Evolutionary conservation across 2,797 vertebrate species (phyloP), one percentile per base, ranked within the genome.

Genomic region (Epinephelus coioides): DNA sequence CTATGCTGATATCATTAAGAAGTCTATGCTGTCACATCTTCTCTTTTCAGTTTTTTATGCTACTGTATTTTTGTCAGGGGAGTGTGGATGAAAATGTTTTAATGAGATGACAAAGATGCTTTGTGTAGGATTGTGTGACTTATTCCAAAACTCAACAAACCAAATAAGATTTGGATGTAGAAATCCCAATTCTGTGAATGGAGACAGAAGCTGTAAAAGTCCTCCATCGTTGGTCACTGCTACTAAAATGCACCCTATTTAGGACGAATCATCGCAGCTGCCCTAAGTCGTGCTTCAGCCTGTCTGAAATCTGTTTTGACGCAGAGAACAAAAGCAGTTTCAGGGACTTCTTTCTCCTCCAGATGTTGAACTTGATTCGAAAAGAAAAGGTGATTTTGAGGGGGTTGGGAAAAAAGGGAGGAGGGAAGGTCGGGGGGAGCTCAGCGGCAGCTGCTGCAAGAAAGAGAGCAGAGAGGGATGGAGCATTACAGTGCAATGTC

Each of bases 331-430:
- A 90, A 92, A 88, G 83, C 76, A 53, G 63, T 81, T 84, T 76
- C 59, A 6, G 86, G 75, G 79, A 86, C 75, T 77, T 82, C 67
- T 71, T 72, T 54, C 61, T 83, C 77, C 86, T 82, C 86, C 89
- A 92, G 88, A 92, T 91, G 91, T 91, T 93, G 89, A 91, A 88
- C 79, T 87, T 92, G 89, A 92, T 93, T 90, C 46, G 57, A 92
- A 86, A 88, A 80, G 91, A 93, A 93, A 93, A 90, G 88, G 83
- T 87, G 86, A 85, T 90, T 84, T 82, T 76, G 66, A 71, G 81
- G 84, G 86, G 83, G 73, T 27, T 71, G 53, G 78, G 76, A 0
- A 17, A 30, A 64, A 34, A 10, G 10, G 11, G 51, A 13, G 17
- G 19, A 27, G 40, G 25, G 19, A 10, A 19, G 14, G 23, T 23